Conservation (phyloP, 1,140 invertebrate genomes). For the Drosophila sulfurigaster region DNA sequence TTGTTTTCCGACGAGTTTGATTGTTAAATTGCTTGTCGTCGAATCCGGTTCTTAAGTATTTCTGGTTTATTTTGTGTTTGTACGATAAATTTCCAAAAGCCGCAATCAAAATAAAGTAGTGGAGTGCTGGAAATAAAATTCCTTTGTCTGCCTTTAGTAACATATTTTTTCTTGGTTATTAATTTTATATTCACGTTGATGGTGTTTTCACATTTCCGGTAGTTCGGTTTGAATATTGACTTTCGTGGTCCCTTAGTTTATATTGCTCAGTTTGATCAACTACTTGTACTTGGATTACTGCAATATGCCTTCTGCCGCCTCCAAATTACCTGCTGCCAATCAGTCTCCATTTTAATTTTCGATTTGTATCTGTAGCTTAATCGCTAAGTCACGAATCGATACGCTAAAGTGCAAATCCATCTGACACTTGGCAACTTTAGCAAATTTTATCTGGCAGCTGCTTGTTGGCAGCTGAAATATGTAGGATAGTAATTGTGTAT, state of each 20-base stretch:
- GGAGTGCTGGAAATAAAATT: constrained; percentile 57
- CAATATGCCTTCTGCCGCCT: constrained; percentile 55
- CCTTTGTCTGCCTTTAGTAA: constrained; percentile 53
- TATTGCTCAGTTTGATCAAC: constrained; percentile 49
- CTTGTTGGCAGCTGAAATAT: background rate
- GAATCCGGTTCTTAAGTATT: constrained; percentile 74
- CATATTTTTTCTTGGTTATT: constrained; percentile 13
- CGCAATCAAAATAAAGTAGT: constrained; percentile 37
- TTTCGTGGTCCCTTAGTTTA: constrained; percentile 12
- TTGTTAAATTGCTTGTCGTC: constrained; percentile 76
- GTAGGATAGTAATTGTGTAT: background rate
- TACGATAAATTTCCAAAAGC: constrained; percentile 33
- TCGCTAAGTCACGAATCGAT: constrained; percentile 74
- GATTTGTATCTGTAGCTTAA: constrained; percentile 45
- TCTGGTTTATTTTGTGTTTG: constrained; percentile 60
- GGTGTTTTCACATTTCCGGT: constrained; percentile 31
- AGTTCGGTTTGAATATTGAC: background rate
- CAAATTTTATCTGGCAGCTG: constrained; percentile 37
- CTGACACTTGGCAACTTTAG: constrained; percentile 49
- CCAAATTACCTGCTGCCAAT: constrained; percentile 20
- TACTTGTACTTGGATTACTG: constrained; percentile 50
- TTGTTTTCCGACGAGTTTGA: constrained; percentile 54
- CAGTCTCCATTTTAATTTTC: background rate
- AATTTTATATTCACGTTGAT: constrained; percentile 16
- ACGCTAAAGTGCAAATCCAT: constrained; percentile 55